Evolutionary conservation across 2,888 invertebrate species (phyloP).

Genomic region (Beris morrisii): DNA sequence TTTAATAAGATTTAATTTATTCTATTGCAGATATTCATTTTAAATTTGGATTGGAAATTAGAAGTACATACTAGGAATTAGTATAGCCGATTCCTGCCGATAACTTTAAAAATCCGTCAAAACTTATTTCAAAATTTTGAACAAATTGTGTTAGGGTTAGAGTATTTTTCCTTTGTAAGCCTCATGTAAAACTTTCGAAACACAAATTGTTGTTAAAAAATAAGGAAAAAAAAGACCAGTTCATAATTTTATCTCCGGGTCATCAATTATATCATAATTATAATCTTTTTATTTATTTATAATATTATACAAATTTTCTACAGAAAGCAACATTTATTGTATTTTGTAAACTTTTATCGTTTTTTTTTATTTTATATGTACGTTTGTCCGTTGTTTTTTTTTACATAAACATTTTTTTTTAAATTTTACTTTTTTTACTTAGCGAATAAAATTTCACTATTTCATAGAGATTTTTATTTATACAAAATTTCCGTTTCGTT

Average conservation of each 20-base stretch:
- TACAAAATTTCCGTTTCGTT: background rate
- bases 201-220: too few relatives aligned
- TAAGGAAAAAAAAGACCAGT: background rate
- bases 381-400: constrained; percentile 21
- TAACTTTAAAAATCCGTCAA: too few relatives aligned
- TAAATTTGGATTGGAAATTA: too few relatives aligned
- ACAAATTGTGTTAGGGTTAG: too few relatives aligned
- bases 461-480: background rate
- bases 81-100: too few relatives aligned
- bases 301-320: constrained; percentile 38
- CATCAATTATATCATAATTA: background rate
- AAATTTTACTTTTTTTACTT: background rate
- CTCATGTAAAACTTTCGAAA: too few relatives aligned
- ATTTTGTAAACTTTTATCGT: background rate
- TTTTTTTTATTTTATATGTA: constrained; percentile 19
- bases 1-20: too few relatives aligned
- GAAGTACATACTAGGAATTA: too few relatives aligned
- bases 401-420: background rate
- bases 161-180: too few relatives aligned
- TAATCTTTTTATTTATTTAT: constrained; percentile 23
- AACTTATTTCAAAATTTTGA: too few relatives aligned
- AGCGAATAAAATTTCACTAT: background rate
- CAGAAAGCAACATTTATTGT: constrained; percentile 36
- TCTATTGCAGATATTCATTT: too few relatives aligned
- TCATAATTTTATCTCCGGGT: background rate